phyloP scores from a whole-genome alignment of 2,888 invertebrate species.

The Tetramorium bicarinatum region DNA sequence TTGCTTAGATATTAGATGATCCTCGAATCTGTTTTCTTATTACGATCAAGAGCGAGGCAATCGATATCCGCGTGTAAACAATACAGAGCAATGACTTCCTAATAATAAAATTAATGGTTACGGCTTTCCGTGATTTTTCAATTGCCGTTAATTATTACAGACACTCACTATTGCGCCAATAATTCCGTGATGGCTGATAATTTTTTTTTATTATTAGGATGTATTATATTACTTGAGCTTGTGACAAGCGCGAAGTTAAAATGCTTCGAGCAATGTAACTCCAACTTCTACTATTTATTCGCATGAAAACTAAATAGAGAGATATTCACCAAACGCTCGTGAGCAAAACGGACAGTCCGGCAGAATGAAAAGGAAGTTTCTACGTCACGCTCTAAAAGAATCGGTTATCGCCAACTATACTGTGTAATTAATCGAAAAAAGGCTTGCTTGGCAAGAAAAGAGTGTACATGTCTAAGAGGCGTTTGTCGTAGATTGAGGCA shows the following conservation, averaged over 20 bases:
- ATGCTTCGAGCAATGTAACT: slow-evolving; percentile 16
- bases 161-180: background rate
- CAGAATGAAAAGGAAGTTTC: slow-evolving; percentile 46
- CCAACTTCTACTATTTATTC: slow-evolving; percentile 28
- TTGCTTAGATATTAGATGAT: slow-evolving; percentile 37
- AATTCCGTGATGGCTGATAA: background rate
- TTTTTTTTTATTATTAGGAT: slow-evolving; percentile 22
- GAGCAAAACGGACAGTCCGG: slow-evolving; percentile 30
- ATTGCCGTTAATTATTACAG: background rate
- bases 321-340: slow-evolving; percentile 9
- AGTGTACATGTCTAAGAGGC: slow-evolving; percentile 41
- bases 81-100: slow-evolving; percentile 1
- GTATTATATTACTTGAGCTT: slow-evolving; percentile 8
- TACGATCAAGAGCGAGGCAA: slow-evolving; percentile 11
- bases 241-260: slow-evolving; percentile 39
- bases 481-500: slow-evolving; percentile 65
- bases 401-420: slow-evolving; percentile 9
- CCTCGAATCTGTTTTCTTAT: slow-evolving; percentile 23
- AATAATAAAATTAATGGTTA: slow-evolving; percentile 11
- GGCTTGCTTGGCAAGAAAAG: slow-evolving; percentile 42
- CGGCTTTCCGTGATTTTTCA: background rate
- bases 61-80: background rate
- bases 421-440: slow-evolving; percentile 32
- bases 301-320: slow-evolving; percentile 29
- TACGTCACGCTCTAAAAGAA: slow-evolving; percentile 36